Evolutionary conservation across 1,140 invertebrate species (phyloP).

Genomic region (Colletes latitarsis): DNA sequence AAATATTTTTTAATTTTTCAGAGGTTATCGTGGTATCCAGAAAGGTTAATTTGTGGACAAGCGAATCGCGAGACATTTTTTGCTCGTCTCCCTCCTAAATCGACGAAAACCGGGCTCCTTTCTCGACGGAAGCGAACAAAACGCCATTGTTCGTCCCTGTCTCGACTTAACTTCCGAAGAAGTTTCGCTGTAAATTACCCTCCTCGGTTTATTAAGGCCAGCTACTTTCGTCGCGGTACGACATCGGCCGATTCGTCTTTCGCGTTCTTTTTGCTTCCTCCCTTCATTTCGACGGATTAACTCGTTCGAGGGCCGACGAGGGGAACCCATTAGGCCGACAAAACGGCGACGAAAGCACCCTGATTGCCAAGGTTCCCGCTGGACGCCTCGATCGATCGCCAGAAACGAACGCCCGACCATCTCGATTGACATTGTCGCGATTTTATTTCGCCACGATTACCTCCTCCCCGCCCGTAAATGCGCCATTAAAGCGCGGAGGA

Average conservation of each 20-base stretch:
- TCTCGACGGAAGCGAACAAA: background rate
- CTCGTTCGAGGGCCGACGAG: conserved; percentile 23
- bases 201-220: conserved; percentile 38
- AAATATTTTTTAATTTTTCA: too few species aligned
- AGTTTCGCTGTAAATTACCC: conserved; percentile 47
- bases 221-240: conserved; percentile 40
- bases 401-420: background rate
- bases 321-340: conserved; percentile 37
- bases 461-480: too few species aligned
- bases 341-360: background rate
- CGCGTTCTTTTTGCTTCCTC: background rate
- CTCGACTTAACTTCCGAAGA: conserved; percentile 22
- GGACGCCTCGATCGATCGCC: background rate
- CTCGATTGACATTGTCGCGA: background rate
- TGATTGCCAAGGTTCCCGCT: conserved; percentile 22
- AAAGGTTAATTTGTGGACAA: too few species aligned
- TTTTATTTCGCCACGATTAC: background rate
- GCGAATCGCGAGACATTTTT: background rate
- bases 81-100: too few species aligned
- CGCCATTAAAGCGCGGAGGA: too few species aligned
- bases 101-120: background rate
- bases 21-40: too few species aligned
- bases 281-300: conserved; percentile 48
- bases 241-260: conserved; percentile 2
- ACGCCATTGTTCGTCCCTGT: conserved; percentile 1